A percentile compares a stretch with the other conserved stretches of the same genome.
These are phyloP conservation scores for Ceratosolen fusciceps DNA, from an alignment of 1,140 invertebrate genomes.

Conservation along the genomic window DNA sequence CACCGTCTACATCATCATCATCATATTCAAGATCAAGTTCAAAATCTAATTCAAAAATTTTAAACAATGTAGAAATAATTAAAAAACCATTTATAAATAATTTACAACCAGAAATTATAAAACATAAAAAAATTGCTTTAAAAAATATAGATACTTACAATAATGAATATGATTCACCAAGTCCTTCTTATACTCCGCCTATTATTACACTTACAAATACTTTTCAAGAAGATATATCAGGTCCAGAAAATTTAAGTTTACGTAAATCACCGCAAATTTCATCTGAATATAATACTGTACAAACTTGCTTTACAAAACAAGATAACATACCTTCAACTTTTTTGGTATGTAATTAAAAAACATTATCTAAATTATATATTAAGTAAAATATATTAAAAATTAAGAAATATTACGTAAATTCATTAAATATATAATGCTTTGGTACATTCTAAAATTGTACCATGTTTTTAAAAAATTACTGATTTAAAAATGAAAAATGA, in stretches of 20 bases:
- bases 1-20: constrained; percentile 50
- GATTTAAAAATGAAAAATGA: too few relatives aligned
- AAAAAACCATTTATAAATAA: constrained; percentile 3
- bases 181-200: constrained; percentile 65
- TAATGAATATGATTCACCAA: constrained; percentile 64
- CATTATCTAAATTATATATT: too few relatives aligned
- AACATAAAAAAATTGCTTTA: background rate
- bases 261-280: constrained; percentile 55
- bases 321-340: constrained; percentile 9
- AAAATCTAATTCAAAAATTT: constrained; percentile 46
- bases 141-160: constrained; percentile 38
- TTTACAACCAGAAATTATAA: background rate
- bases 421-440: too few relatives aligned
- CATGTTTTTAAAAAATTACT: too few relatives aligned
- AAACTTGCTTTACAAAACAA: constrained; percentile 30
- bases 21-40: constrained; percentile 57
- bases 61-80: constrained; percentile 1
- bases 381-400: too few relatives aligned
- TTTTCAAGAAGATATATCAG: constrained; percentile 72
- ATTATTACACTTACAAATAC: constrained; percentile 65
- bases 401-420: too few relatives aligned
- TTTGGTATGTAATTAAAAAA: constrained; percentile 20
- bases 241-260: constrained; percentile 76
- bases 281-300: constrained; percentile 13
- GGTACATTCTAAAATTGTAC: too few relatives aligned